Base-by-base conservation (phyloP, 1,140 invertebrate genomes). In the Hylaeus anthracinus region DNA sequence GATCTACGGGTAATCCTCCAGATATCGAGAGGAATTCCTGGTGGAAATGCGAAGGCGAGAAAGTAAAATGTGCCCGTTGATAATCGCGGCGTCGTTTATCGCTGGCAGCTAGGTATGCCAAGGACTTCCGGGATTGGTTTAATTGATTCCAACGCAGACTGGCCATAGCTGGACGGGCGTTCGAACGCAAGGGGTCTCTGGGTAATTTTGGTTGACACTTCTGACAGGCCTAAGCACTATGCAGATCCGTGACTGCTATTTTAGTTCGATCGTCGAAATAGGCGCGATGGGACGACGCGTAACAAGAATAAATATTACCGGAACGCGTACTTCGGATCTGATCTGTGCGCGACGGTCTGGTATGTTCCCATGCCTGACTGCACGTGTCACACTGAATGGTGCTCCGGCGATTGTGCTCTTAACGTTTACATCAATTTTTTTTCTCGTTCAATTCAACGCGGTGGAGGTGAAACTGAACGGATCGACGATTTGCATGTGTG, bases 101-200 rank as follows among this genome's bases (percentile, higher is more conserved):
- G 73, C 45, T 76, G 74, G 74, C 74, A 67, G 53, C 53, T 9
- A 76, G 74, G 74, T 58, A 76, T 69, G 74, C 64, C 74, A 76
- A 76, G 74, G 74, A 76, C 74, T 76, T 48, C 74, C 51, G 74
- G 74, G 74, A 9, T 58, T 56, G 64, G 43, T 76, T 58, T 58
- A 69, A 76, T 76, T 65, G 64, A 76, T 69, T 58, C 74, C 41
- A 56, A 66, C n/a, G 64, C 15, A 67, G 67, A 14, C 48, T 61
- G 26, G 15, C 58, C 41, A 41, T 58, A 26, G 15, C 39, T 12
- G 14, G 12, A 1, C 26, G 26, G 15, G 45, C n/a, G 48, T 26
- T 55, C n/a, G 0, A 41, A 14, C 63, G 37, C 8, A 39, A 12
- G 0, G 12, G 39, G 3, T 2, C 43, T 76, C 53, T 48, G 12